Base-by-base conservation (phyloP, 2,797 vertebrate species). In the Lepilemur ruficaudatus region DNA sequence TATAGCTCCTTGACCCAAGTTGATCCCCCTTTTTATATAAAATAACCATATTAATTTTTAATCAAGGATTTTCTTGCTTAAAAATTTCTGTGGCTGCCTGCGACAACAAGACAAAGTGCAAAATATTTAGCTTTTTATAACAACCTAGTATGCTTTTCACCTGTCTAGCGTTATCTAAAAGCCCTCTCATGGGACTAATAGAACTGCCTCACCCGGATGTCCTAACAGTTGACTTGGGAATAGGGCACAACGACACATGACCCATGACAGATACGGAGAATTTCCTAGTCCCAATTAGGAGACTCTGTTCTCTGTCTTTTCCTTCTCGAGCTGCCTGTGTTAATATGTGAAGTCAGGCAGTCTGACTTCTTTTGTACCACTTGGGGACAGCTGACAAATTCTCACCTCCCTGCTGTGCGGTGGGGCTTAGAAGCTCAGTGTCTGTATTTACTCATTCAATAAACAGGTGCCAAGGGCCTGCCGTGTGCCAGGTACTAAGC, bases 21-120 rank as follows among this genome's bases (percentile, higher is more conserved):
- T 89, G 82, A 82, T 48, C 22, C 1, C 15, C 35, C 7, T 90
- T 87, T 65, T 83, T 87, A 85, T 63, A 72, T 55, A 93, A 95
- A 94, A 38, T 15, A 35, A 76, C 5, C 41, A 43, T 46, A 67
- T 94, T 95, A 78, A 82, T 50, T 93, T 94, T 92, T 96, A 95
- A 97, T 95, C 41, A 91, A 84, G 63, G 7, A 89, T 82, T 93
- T 95, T 96, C 73, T 93, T 90, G 18, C 38, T 38, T 93, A 52
- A 87, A 90, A 93, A 46, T 2, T 50, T 94, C 80, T 48, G 35
- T 35, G 84, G 17, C 59, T 78, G 46, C 28, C 17, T 81, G 38
- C 69, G 41, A 7, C 57, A 85, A 72, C 50, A 78, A 90, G 63
- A 75, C 22, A 76, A 88, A 57, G 1, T 72, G 13, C 6, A 85